Conservation (phyloP, 2,888 invertebrate species). For the Anodontia alba region DNA sequence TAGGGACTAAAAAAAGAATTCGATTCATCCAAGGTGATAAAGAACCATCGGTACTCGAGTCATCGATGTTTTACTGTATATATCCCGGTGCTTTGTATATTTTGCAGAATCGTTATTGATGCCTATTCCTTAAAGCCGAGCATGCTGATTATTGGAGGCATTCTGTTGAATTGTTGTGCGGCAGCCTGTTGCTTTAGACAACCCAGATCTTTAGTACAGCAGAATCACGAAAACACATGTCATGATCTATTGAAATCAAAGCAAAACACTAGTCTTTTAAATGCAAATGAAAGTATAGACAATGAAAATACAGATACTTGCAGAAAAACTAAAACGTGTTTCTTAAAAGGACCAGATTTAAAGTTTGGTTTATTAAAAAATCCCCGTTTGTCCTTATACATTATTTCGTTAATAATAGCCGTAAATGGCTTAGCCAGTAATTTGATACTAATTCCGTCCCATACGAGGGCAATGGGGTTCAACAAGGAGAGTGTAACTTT, state of each 20-base stretch:
- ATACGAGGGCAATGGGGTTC: conserved; percentile 15
- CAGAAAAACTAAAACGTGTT: neutral
- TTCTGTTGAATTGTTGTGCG: conserved; percentile 21
- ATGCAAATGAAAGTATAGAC: neutral
- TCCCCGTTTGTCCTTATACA: neutral
- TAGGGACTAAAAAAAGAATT: too few species aligned
- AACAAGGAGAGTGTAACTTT: neutral
- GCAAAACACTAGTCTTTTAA: neutral
- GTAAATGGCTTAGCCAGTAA: neutral
- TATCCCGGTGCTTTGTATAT: too few species aligned
- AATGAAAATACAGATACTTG: neutral
- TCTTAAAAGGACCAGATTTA: neutral
- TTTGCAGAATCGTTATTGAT: too few species aligned
- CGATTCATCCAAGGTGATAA: too few species aligned
- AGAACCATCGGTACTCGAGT: too few species aligned
- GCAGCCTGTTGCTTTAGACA: conserved; percentile 19
- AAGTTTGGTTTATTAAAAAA: neutral
- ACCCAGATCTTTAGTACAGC: neutral
- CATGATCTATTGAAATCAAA: neutral
- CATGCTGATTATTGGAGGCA: conserved; percentile 27
- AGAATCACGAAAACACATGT: neutral
- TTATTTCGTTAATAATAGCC: neutral
- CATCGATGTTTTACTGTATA: too few species aligned
- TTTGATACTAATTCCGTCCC: conserved; percentile 21
- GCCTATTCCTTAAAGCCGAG: conserved; percentile 21